Evolutionary conservation across 2,797 vertebrate genomes (phyloP).

Genomic region (Melanogrammus aeglefinus): DNA sequence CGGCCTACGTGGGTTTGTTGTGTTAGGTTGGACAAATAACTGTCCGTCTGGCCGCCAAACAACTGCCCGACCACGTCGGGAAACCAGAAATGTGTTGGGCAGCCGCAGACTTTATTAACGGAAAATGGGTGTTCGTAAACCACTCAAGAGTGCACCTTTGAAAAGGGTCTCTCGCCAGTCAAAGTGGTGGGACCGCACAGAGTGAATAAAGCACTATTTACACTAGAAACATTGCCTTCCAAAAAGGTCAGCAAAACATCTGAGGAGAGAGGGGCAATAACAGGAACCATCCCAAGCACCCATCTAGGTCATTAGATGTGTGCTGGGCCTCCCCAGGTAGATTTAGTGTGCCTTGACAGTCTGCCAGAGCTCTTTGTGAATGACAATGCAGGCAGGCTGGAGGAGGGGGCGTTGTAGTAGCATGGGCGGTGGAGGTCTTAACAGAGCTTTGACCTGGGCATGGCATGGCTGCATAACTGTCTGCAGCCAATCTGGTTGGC

Average conservation of each 20-base stretch:
- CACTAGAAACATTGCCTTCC: background rate
- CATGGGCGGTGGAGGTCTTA: background rate
- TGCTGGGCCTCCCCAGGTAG: slow-evolving; percentile 46
- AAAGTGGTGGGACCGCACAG: background rate
- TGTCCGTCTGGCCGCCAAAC: background rate
- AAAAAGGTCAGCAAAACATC: background rate
- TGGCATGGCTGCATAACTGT: slow-evolving; percentile 39
- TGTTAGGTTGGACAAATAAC: background rate
- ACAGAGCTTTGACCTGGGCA: slow-evolving; percentile 41
- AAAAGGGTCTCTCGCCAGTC: background rate
- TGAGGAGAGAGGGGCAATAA: background rate
- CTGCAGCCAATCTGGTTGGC: slow-evolving; percentile 43
- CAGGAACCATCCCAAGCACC: background rate
- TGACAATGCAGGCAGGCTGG: slow-evolving; percentile 25
- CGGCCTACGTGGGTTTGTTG: background rate
- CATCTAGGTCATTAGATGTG: too few relatives aligned
- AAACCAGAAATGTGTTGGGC: background rate
- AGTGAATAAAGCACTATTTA: background rate
- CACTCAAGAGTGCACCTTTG: background rate
- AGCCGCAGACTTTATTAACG: background rate
- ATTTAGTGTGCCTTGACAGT: slow-evolving; percentile 52
- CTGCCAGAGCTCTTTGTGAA: slow-evolving; percentile 51
- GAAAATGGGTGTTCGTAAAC: background rate
- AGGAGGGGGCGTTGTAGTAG: slow-evolving; percentile 4
- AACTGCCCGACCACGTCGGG: background rate